phyloP scores from a whole-genome alignment of 2,888 invertebrate species.

The Nymphalis polychloros region DNA sequence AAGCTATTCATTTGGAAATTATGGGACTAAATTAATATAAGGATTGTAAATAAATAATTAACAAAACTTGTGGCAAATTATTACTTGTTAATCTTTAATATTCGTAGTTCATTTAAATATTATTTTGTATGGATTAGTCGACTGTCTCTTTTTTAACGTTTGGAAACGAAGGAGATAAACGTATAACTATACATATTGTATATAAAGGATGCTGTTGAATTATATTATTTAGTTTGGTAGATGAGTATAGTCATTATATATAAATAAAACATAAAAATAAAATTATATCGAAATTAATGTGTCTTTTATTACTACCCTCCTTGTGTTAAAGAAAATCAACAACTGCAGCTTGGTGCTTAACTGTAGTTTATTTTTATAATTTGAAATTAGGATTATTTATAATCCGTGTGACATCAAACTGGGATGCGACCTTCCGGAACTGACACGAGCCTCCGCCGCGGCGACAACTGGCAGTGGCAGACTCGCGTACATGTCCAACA shows the following conservation, averaged over 20 bases:
- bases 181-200: slow-evolving; percentile 78
- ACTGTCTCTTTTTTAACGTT: slow-evolving; percentile 63
- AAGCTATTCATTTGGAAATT: slow-evolving; percentile 67
- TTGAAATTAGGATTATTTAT: too few relatives aligned
- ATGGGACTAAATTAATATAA: slow-evolving; percentile 80
- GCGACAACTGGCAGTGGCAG: too few relatives aligned
- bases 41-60: slow-evolving; percentile 77
- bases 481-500: too few relatives aligned
- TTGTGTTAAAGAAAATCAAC: too few relatives aligned
- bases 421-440: too few relatives aligned
- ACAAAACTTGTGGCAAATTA: slow-evolving; percentile 79
- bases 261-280: slow-evolving; percentile 75
- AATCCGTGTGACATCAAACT: too few relatives aligned
- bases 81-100: slow-evolving; percentile 72
- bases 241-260: slow-evolving; percentile 80
- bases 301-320: slow-evolving; percentile 22
- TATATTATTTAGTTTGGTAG: slow-evolving; percentile 81
- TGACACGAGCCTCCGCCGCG: too few relatives aligned
- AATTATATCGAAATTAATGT: slow-evolving; percentile 73
- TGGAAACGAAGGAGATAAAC: slow-evolving; percentile 56
- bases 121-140: slow-evolving; percentile 66
- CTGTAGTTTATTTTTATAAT: too few relatives aligned
- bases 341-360: too few relatives aligned
- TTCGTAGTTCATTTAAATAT: slow-evolving; percentile 67
- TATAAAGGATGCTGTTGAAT: slow-evolving; percentile 80